Evolutionary conservation across 2,113 vertebrate species (phyloP).

Genomic region (Triplophysa dalaica): DNA sequence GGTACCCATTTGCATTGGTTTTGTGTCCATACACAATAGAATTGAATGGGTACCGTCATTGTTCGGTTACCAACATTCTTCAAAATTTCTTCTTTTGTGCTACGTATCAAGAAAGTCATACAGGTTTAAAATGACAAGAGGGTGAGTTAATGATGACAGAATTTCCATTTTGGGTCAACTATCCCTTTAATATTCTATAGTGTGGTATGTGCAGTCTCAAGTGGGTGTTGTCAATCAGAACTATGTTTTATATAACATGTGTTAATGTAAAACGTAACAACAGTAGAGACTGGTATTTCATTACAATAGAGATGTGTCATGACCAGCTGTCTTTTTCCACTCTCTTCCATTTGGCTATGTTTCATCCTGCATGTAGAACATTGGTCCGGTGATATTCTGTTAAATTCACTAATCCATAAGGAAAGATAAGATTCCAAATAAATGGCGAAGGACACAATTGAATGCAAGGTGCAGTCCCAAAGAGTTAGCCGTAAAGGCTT

Average conservation of each 20-base stretch:
- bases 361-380: conserved; percentile 3
- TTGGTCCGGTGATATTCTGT: conserved; percentile 10
- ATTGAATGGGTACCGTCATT: too few relatives aligned
- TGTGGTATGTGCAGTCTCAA: too few relatives aligned
- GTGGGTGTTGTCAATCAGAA: too few relatives aligned
- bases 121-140: too few relatives aligned
- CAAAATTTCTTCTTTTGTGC: too few relatives aligned
- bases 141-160: too few relatives aligned
- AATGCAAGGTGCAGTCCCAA: conserved; percentile 29
- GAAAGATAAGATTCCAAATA: conserved; percentile 38
- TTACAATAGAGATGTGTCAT: neutral
- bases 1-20: too few relatives aligned
- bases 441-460: conserved; percentile 12
- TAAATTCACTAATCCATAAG: conserved; percentile 15
- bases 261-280: neutral
- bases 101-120: too few relatives aligned
- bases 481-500: conserved; percentile 39
- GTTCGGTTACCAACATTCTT: too few relatives aligned
- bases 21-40: too few relatives aligned
- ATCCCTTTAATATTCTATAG: too few relatives aligned
- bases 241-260: neutral
- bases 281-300: conserved; percentile 13
- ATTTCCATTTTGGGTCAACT: too few relatives aligned
- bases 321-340: neutral
- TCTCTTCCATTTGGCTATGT: neutral